phyloP scores from a whole-genome alignment of 2,888 invertebrate genomes.

The Eupithecia subfuscata region DNA sequence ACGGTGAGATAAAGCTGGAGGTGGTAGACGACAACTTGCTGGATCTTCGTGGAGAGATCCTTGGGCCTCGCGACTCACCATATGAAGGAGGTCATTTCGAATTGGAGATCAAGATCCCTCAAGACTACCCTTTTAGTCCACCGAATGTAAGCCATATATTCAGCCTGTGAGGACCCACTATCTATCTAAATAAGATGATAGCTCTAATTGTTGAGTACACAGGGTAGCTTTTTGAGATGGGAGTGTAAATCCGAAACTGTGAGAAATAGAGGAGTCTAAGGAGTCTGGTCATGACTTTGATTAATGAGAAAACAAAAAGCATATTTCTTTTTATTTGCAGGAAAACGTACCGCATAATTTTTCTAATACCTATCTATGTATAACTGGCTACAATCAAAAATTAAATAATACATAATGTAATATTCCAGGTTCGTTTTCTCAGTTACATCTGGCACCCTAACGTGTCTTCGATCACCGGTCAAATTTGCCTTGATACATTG shows the following conservation, averaged over 20 bases:
- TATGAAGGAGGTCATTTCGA: constrained; percentile 98
- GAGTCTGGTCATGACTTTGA: background rate
- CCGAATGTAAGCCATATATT: constrained; percentile 90
- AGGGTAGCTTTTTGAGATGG: too few species aligned
- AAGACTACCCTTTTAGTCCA: constrained; percentile 99
- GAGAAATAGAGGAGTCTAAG: background rate
- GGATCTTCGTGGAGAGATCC: constrained; percentile 96
- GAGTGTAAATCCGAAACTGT: background rate
- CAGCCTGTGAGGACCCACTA: background rate
- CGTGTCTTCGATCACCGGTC: constrained; percentile 98
- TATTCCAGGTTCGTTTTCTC: constrained; percentile 93
- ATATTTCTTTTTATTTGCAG: background rate
- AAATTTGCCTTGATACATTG: constrained; percentile 99
- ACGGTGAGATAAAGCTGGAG: constrained; percentile 94
- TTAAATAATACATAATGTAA: background rate
- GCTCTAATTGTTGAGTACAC: too few species aligned
- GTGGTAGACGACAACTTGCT: constrained; percentile 95
- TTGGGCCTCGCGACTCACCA: constrained; percentile 99
- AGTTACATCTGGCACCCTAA: constrained; percentile 99
- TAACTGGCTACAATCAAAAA: too few species aligned
- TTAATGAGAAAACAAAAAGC: too few species aligned
- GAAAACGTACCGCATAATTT: background rate
- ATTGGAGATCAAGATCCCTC: constrained; percentile 98
- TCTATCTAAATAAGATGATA: background rate
- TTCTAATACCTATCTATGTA: background rate